phyloP scores from a whole-genome alignment of 2,888 invertebrate species.

The Dolichomitus sp. region DNA sequence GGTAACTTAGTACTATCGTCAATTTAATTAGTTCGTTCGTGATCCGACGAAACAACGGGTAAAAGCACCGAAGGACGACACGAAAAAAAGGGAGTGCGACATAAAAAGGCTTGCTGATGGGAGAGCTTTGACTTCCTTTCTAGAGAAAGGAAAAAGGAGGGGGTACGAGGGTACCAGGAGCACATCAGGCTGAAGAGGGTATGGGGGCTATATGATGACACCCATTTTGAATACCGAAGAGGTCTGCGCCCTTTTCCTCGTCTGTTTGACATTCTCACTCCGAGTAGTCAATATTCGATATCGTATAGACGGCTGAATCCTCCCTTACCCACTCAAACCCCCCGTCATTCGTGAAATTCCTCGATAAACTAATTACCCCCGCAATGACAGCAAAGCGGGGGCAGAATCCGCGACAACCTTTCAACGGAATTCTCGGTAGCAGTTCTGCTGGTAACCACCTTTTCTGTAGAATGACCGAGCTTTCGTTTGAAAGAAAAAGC shows the following conservation, averaged over 20 bases:
- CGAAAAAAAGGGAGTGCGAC: neutral
- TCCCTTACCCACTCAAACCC: neutral
- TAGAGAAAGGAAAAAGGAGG: neutral
- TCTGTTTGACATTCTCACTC: slow-evolving; percentile 28
- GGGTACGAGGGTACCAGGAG: neutral
- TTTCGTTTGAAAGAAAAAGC: slow-evolving; percentile 57
- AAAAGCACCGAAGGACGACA: neutral
- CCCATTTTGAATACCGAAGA: slow-evolving; percentile 66
- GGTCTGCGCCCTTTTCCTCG: slow-evolving; percentile 46
- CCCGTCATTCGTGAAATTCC: slow-evolving; percentile 76
- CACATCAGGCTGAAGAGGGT: slow-evolving; percentile 19
- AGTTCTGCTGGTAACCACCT: slow-evolving; percentile 6
- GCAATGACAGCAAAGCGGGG: slow-evolving; percentile 55
- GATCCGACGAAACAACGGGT: slow-evolving; percentile 27
- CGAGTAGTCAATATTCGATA: slow-evolving; percentile 67
- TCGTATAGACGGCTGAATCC: slow-evolving; percentile 37
- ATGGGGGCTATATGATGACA: slow-evolving; percentile 26
- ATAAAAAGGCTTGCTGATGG: neutral
- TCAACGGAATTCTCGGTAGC: slow-evolving; percentile 71
- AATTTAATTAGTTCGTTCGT: slow-evolving; percentile 54
- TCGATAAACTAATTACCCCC: slow-evolving; percentile 70
- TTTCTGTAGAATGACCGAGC: slow-evolving; percentile 20
- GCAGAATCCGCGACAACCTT: slow-evolving; percentile 70
- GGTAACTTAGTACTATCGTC: slow-evolving; percentile 41
- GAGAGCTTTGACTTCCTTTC: neutral